A percentile compares a stretch with the other conserved stretches of the same genome.
These are phyloP conservation scores for Bhutanitis thaidina DNA, from an alignment of 2,888 invertebrate species.

Conservation along the genomic window DNA sequence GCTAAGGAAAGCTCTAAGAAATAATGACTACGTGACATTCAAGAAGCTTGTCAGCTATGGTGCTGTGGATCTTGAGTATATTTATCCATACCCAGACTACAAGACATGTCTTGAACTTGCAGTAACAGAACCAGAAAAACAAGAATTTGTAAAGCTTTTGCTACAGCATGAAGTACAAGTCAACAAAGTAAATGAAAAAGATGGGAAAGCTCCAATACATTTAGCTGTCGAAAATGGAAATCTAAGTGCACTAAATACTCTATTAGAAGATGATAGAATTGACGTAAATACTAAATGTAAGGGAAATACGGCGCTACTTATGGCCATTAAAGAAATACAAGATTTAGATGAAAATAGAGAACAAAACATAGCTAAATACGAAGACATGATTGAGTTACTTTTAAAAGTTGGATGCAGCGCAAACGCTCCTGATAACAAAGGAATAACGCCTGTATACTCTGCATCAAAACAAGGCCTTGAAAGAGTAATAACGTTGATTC, in stretches of 20 bases:
- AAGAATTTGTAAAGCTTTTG: conserved; percentile 78
- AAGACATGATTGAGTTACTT: conserved; percentile 74
- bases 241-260: conserved; percentile 59
- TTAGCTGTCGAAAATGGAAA: conserved; percentile 80
- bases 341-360: conserved; percentile 71
- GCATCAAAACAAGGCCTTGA: conserved; percentile 80
- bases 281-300: conserved; percentile 73
- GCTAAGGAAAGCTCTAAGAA: conserved; percentile 72
- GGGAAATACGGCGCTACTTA: conserved; percentile 75
- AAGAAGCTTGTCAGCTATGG: conserved; percentile 68
- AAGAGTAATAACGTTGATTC: conserved; percentile 73
- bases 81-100: conserved; percentile 78
- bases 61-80: conserved; percentile 73
- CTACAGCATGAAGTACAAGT: conserved; percentile 81
- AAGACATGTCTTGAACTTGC: conserved; percentile 82
- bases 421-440: conserved; percentile 76
- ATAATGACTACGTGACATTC: conserved; percentile 75
- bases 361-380: conserved; percentile 55
- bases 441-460: conserved; percentile 78
- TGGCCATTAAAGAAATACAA: conserved; percentile 73
- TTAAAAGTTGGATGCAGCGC: conserved; percentile 77
- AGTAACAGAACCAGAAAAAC: conserved; percentile 66
- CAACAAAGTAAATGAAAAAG: conserved; percentile 76
- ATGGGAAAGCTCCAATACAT: conserved; percentile 82
- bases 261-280: conserved; percentile 69